These are phyloP conservation scores for Urocolius indicus DNA, from an alignment of 2,113 vertebrate genomes.

Conservation along the genomic window DNA sequence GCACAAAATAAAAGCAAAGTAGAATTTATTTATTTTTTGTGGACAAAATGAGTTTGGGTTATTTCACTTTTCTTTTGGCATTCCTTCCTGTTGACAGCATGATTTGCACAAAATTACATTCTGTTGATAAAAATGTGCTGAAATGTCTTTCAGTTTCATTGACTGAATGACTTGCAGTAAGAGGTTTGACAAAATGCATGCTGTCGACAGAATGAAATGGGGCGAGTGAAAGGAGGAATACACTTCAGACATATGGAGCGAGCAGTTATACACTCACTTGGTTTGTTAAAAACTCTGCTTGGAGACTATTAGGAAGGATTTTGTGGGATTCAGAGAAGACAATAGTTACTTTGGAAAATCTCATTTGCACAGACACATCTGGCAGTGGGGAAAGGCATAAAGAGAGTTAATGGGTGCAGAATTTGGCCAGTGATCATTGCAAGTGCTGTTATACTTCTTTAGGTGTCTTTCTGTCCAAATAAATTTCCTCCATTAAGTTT, in stretches of 20 bases:
- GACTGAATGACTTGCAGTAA: conserved; percentile 61
- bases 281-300: conserved; percentile 6
- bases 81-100: conserved; percentile 25
- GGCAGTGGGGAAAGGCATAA: conserved; percentile 9
- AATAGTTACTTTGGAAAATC: conserved; percentile 38
- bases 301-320: conserved; percentile 4
- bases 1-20: neutral
- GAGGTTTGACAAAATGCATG: conserved; percentile 55
- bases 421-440: conserved; percentile 40
- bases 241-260: neutral
- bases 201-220: conserved; percentile 47
- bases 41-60: conserved; percentile 36
- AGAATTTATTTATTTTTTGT: neutral
- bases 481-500: conserved; percentile 57
- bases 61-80: conserved; percentile 22
- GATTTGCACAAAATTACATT: conserved; percentile 56
- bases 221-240: neutral
- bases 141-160: conserved; percentile 43
- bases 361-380: conserved; percentile 32
- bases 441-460: conserved; percentile 22
- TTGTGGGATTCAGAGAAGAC: conserved; percentile 14
- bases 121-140: conserved; percentile 63
- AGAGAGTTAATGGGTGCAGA: conserved; percentile 48
- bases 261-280: neutral
- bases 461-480: conserved; percentile 58